Conservation (phyloP, 30 jellyfish, hydroid and myxozoan genomes). For the Hydractinia symbiolongicarpus region DNA sequence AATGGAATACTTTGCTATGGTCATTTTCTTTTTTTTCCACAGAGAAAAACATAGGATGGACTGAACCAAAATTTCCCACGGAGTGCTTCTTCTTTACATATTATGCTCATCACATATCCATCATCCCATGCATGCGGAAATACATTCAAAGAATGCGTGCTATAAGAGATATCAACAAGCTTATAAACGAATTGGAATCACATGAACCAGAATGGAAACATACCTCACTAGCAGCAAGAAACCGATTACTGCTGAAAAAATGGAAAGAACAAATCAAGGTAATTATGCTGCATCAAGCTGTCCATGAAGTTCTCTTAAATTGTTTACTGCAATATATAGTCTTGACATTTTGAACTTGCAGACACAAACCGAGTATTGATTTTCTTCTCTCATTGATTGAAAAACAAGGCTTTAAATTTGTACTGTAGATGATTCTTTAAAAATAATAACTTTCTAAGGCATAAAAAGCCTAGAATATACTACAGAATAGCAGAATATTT, state of each 20-base stretch:
- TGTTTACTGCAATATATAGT: too few species aligned
- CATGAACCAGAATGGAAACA: constrained; percentile 85
- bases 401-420: too few species aligned
- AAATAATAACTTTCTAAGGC: too few species aligned
- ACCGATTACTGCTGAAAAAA: constrained; percentile 67
- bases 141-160: constrained; percentile 81
- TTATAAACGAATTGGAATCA: constrained; percentile 77
- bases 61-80: constrained; percentile 78
- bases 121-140: constrained; percentile 76
- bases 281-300: neutral
- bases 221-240: constrained; percentile 83
- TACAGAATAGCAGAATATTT: too few species aligned
- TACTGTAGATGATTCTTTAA: too few species aligned
- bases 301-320: neutral
- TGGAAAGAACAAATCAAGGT: constrained; percentile 92
- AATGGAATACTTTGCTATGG: too few species aligned
- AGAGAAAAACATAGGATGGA: constrained; percentile 49
- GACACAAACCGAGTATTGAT: too few species aligned
- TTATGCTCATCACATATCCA: constrained; percentile 85
- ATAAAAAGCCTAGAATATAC: too few species aligned
- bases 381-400: too few species aligned
- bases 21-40: too few species aligned
- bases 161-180: constrained; percentile 72
- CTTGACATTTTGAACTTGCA: too few species aligned
- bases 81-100: constrained; percentile 87